phyloP scores from a whole-genome alignment of 2,888 invertebrate genomes.

The Meliscaeva auricollis region DNA sequence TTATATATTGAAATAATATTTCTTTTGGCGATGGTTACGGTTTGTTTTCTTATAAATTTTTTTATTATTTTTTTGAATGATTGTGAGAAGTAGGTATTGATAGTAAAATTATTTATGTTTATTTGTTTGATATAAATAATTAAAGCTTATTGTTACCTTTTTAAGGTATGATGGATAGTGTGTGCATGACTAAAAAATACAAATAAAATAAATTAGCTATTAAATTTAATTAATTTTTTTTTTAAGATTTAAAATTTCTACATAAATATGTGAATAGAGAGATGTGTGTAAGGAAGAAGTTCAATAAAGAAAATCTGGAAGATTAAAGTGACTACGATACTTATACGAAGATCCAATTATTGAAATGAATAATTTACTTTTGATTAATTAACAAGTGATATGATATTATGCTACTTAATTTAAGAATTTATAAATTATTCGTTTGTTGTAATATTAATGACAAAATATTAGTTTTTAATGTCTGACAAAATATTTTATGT shows the following conservation, averaged over 20 bases:
- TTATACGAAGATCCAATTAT: conserved; percentile 54
- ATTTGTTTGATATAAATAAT: conserved; percentile 19
- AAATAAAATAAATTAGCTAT: neutral
- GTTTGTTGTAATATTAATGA: neutral
- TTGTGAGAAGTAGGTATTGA: conserved; percentile 48
- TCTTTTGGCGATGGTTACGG: conserved; percentile 62
- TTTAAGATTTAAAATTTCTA: conserved; percentile 2
- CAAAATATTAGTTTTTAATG: neutral
- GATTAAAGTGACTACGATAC: conserved; percentile 67
- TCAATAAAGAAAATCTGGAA: conserved; percentile 51
- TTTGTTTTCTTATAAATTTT: neutral
- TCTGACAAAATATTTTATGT: neutral
- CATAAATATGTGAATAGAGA: neutral
- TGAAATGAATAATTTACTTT: conserved; percentile 54
- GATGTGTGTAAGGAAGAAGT: conserved; percentile 18
- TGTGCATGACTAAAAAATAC: neutral
- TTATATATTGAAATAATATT: conserved; percentile 45
- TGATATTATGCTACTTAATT: conserved; percentile 67
- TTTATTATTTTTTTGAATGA: conserved; percentile 14
- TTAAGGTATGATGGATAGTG: conserved; percentile 21
- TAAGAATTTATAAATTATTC: conserved; percentile 25
- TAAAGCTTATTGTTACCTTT: conserved; percentile 33
- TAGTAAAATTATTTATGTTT: neutral
- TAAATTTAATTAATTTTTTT: neutral
- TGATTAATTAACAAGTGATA: conserved; percentile 73